Evolutionary conservation across 2,888 invertebrate species (phyloP), one percentile per base, ranked within the genome.

Genomic region (Campoplex nolae): DNA sequence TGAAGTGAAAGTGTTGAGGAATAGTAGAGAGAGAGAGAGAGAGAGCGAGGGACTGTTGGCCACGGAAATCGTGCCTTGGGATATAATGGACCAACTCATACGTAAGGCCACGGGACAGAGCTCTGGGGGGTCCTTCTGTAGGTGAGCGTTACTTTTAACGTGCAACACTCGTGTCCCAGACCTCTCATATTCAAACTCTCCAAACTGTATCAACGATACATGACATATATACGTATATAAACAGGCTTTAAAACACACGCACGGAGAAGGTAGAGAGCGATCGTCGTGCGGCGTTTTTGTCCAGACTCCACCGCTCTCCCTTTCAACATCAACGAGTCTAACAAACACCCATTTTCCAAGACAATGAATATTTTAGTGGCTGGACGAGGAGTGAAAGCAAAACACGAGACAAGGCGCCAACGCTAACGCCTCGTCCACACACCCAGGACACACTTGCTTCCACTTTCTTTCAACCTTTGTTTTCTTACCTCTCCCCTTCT

Each of bases 311-410:
- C 79, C 88, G 87, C 35, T 76, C 71, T 79, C 78, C 67, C 74
- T 48, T 54, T 71, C 78, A 54, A n/a, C 56, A 58, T 54, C 89
- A 90, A 88, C 89, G 87, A 88, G 90, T 90, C 87, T 89, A 90
- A 92, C 92, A 92, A 92, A 92, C 92, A 90, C 90, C 92, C 91
- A 92, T 92, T 92, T 92, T 90, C 89, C 62, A 62, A 92, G 91
- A 92, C 91, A 91, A 92, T 92, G 92, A 92, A 92, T 92, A 92
- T 92, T 92, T 92, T 91, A 92, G 91, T 83, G 89, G 85, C 88
- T 88, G 89, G 88, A 88, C 81, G 77, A 86, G 87, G 88, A 88
- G 88, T 91, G 92, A 92, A 92, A 92, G 92, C 91, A 87, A 88
- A 51, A 73, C 73, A 62, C 16, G 32, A 62, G 88, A 88, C 89